Evolutionary conservation across 2,113 vertebrate species (phyloP).

Genomic region (Fulica atra): DNA sequence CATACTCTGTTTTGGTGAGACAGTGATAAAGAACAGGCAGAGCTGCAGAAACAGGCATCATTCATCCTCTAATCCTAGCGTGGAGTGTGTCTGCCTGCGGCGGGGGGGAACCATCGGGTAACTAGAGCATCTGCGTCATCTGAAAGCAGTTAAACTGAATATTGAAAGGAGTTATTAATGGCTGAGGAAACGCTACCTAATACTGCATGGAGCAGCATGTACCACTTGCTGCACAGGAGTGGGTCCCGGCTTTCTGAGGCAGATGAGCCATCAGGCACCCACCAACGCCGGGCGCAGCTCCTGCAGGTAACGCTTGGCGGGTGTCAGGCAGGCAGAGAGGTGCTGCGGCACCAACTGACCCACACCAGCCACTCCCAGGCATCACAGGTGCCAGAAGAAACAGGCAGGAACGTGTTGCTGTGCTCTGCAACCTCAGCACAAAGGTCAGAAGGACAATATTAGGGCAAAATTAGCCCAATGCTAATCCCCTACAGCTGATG

Average conservation of each 20-base stretch:
- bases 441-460: background rate
- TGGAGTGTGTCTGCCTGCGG: background rate
- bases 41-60: background rate
- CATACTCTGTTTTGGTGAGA: background rate
- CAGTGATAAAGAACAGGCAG: background rate
- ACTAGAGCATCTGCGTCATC: background rate
- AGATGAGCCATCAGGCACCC: background rate
- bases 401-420: background rate
- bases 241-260: background rate
- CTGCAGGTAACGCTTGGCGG: background rate
- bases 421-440: background rate
- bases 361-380: background rate
- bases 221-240: background rate
- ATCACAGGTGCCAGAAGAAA: background rate
- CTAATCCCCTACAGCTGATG: background rate
- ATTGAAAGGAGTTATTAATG: background rate
- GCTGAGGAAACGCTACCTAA: background rate
- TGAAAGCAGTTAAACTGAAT: background rate
- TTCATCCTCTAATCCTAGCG: background rate
- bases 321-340: background rate
- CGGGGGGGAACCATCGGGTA: background rate
- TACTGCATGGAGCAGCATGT: rapidly evolving
- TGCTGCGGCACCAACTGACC: background rate
- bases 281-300: background rate
- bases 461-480: background rate